These are phyloP conservation scores for Athalia cordata DNA, from an alignment of 2,888 invertebrate genomes.

Conservation along the genomic window DNA sequence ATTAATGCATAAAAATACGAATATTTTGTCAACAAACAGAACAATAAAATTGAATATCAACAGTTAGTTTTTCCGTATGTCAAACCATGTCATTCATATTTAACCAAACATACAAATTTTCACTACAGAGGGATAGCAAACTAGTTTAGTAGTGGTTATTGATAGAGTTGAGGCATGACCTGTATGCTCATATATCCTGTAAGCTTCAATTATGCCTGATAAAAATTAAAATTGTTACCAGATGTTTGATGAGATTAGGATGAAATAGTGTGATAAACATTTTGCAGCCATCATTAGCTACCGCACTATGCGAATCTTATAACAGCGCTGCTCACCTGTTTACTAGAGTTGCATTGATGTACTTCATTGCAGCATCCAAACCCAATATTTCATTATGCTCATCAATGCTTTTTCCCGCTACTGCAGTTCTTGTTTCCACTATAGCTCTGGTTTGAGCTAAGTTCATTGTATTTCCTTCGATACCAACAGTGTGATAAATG, in stretches of 20 bases:
- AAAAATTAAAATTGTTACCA: too few species aligned
- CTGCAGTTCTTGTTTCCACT: constrained; percentile 91
- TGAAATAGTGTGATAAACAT: not conserved
- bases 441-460: constrained; percentile 93
- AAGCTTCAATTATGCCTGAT: too few species aligned
- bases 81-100: too few species aligned
- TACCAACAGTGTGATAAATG: constrained; percentile 97
- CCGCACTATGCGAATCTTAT: not conserved
- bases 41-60: not conserved
- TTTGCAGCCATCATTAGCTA: not conserved
- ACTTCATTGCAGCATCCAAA: constrained; percentile 95
- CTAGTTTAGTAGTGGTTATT: too few species aligned
- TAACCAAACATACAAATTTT: too few species aligned
- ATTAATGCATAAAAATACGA: not conserved
- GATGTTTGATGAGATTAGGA: too few species aligned
- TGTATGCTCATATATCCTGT: too few species aligned
- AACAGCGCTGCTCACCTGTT: constrained; percentile 74
- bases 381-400: constrained; percentile 98
- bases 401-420: constrained; percentile 92
- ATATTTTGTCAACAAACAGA: not conserved
- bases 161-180: too few species aligned
- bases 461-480: constrained; percentile 98
- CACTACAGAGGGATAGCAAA: too few species aligned
- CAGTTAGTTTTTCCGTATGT: not conserved
- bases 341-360: constrained; percentile 87